A percentile compares a stretch with the other conserved stretches of the same genome.
Evolutionary conservation across 2,888 invertebrate genomes (phyloP).

Genomic region (Cephus pygmeus): DNA sequence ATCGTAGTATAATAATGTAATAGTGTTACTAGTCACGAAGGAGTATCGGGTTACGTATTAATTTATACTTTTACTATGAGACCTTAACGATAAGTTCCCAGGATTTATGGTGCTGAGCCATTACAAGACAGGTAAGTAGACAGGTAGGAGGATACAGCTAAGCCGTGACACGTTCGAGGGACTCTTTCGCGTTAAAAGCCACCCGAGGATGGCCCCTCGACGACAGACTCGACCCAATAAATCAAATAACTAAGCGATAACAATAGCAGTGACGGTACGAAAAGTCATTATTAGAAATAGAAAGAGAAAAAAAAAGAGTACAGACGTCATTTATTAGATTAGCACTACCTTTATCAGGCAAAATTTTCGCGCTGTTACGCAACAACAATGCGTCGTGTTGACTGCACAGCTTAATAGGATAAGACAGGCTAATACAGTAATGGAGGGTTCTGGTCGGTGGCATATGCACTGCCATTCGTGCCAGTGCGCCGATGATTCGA

Average conservation of each 20-base stretch:
- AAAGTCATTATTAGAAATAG: background rate
- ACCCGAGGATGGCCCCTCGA: background rate
- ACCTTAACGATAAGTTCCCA: background rate
- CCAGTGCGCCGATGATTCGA: constrained; percentile 57
- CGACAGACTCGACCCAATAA: background rate
- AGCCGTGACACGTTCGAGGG: background rate
- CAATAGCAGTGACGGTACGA: background rate
- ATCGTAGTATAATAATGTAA: background rate
- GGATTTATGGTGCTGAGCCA: background rate
- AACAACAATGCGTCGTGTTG: background rate
- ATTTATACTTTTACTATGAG: background rate
- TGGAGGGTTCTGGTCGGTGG: constrained; percentile 55
- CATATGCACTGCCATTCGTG: constrained; percentile 58
- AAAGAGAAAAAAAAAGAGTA: background rate
- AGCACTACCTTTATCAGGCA: background rate
- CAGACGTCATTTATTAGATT: background rate
- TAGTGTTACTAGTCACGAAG: background rate
- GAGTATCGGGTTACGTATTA: background rate
- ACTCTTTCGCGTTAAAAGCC: background rate
- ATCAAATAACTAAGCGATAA: background rate
- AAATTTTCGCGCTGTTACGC: background rate
- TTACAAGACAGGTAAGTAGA: background rate
- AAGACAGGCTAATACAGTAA: constrained; percentile 56
- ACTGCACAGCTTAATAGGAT: background rate
- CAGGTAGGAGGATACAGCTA: background rate